These are phyloP conservation scores for Neogobius melanostomus DNA, from an alignment of 2,113 vertebrate genomes.

Conservation along the genomic window DNA sequence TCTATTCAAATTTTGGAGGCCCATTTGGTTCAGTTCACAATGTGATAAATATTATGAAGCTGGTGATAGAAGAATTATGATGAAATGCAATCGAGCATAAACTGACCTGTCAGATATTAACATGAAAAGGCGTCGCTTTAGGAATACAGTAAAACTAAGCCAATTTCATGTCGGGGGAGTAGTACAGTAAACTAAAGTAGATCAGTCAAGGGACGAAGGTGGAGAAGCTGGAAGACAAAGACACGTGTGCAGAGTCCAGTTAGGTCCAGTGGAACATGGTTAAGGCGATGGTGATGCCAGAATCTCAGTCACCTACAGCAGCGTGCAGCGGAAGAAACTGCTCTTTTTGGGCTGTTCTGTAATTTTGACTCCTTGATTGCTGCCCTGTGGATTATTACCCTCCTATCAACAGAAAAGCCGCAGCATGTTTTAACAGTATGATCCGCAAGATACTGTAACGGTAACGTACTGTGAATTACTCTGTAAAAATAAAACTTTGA, in stretches of 20 bases:
- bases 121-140: conserved; percentile 5
- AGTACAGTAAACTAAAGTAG: conserved; percentile 18
- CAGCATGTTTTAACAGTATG: background rate
- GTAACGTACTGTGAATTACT: background rate
- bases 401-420: conserved; percentile 75
- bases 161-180: conserved; percentile 26
- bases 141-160: conserved; percentile 42
- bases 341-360: conserved; percentile 92
- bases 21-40: background rate
- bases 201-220: conserved; percentile 23
- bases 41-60: background rate
- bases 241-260: conserved; percentile 84
- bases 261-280: conserved; percentile 71
- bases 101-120: conserved; percentile 1
- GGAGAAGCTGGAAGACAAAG: conserved; percentile 34
- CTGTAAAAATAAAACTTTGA: background rate
- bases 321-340: conserved; percentile 93
- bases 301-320: conserved; percentile 80
- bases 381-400: conserved; percentile 93
- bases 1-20: conserved; percentile 16
- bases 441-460: background rate
- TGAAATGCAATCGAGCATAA: background rate
- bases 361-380: conserved; percentile 91
- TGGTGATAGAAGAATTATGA: background rate
- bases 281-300: conserved; percentile 78